Base-by-base conservation (phyloP, 2,888 invertebrate species). In the Eucriotettix oculatus region DNA sequence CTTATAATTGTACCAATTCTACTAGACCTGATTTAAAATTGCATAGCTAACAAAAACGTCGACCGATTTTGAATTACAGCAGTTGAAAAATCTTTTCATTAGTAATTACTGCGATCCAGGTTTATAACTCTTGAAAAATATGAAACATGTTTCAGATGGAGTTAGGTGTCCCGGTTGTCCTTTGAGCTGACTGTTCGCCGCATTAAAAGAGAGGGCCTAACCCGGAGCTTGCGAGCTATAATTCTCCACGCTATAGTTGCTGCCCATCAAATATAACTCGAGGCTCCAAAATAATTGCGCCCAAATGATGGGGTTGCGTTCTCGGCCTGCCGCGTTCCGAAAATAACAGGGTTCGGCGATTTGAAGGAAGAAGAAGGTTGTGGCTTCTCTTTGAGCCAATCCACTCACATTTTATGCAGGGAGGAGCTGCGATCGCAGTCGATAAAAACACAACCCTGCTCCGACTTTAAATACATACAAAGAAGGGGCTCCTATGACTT, bases 281-380 rank as follows among this genome's bases (percentile, higher is more conserved):
- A 60, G 63, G 62, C 63, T 54, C 58, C 58, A 58, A 60, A 63
- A 63, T 63, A 63, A 63, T 63, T 63, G 63, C 63, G 54, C 43
- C 61, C 63, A 63, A 63, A 63, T 63, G 62, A 63, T 62, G 63
- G 63, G 63, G 62, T 63, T 62, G 58, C 53, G 61, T 52, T 61
- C 59, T 56, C 53, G 60, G 52, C 60, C 55, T 52, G 60, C 48
- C 14, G 40, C 29, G 40, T 41, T 55, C 41, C 29, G 58, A 48
- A 61, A 61, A 61, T 61, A 61, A 61, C 61, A 61, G 61, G 61
- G 59, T 61, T 59, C 54, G 61, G 48, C 54, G 56, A 60, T 55
- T 52, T 54, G 54, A 56, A 59, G 56, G 56, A 56, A 60, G 59
- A 60, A 53, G 58, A 58, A 53, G 29, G 14, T 48, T n/a, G 48